Base-by-base conservation (phyloP, 1,140 invertebrate species). In the Acromyrmex echinatior region DNA sequence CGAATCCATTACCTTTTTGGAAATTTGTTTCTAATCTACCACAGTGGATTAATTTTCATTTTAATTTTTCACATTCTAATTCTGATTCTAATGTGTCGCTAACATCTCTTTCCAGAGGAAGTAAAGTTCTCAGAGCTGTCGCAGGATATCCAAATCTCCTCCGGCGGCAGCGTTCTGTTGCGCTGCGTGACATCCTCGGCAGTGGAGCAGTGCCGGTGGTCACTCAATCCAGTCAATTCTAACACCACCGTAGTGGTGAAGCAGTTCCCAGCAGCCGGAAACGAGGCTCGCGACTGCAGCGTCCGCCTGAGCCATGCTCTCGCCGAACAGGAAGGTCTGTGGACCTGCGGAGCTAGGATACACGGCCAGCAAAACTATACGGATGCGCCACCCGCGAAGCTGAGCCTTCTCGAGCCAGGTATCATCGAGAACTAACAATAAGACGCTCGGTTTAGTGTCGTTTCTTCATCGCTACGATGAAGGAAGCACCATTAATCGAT, bases 391-490 rank as follows among this genome's bases (percentile, higher is more conserved):
- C 94, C 95, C n/a, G 94, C 95, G n/a, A 95, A 95, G 86, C 92
- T 96, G 68, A 95, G 93, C 82, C 93, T 96, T 39, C 93, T 95
- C 21, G 94, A 95, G 88, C 94, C 94, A 95, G 95, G 95, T 96
- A 95, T 91, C 89, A 91, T 93, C 87, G 91, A 92, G 81, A 91
- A 91, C 85, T 93, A 91, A 39, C 35, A 7, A 39, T 39, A 39
- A 92, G 76, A 90, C n/a, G 80, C 25, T 49, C 65, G 68, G 78
- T 65, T 21, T 65, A 84, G 39, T 70, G 81, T 63, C 79, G 18
- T 73, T 63, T 87, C 82, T 76, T 74, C 86, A 66, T 71, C 82
- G 66, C 71, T 65, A 76, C 68, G 90, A 73, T 89, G 66, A 84
- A 74, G 77, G 81, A 56, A 78, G 63, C 74, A 88, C 73, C 73